Base-by-base conservation (phyloP, 2,888 invertebrate genomes). In the Drosophila neonasuta region DNA sequence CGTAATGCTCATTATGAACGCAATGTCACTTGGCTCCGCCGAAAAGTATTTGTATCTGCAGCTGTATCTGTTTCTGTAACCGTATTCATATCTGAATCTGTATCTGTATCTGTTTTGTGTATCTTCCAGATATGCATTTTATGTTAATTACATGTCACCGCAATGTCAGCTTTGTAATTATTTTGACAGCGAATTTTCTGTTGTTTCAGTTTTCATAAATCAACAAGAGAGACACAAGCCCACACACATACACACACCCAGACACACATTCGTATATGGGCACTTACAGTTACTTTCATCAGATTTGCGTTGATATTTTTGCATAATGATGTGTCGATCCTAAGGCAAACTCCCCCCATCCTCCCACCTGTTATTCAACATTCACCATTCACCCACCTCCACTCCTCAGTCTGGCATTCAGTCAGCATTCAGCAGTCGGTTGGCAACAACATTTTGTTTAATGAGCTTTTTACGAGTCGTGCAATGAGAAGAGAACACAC, bases 71-170 rank as follows among this genome's bases (percentile, higher is more conserved):
- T 42, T 45, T n/a, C 34, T 39, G 39, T 70, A 45, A 17, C 11
- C n/a, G 34, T 39, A 32, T 34, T n/a, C 24, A 24, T 63, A n/a
- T 34, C 11, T 50, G 24, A 24, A 24, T 24, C 32, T 9, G 36
- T 36, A 36, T 36, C 36, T 36, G 42, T 46, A 24, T 34, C n/a
- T 57, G 61, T 46, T 45, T 17, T 41, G 55, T 67, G 77, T 77
- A 73, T 69, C 64, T 69, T 50, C 17, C 41, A 67, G 72, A 76
- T 77, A 79, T 80, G 74, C 78, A 70, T 83, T 83, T 80, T 50
- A 80, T 74, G 80, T 86, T 86, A 81, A 81, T 86, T 86, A 81
- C 83, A 75, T 83, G 78, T 77, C 73, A 69, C 67, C 72, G 62
- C 68, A 63, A 61, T 57, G 82, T 71, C 77, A 66, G 83, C 56